Conservation (phyloP, 2,888 invertebrate species). For the Nomada flava region DNA sequence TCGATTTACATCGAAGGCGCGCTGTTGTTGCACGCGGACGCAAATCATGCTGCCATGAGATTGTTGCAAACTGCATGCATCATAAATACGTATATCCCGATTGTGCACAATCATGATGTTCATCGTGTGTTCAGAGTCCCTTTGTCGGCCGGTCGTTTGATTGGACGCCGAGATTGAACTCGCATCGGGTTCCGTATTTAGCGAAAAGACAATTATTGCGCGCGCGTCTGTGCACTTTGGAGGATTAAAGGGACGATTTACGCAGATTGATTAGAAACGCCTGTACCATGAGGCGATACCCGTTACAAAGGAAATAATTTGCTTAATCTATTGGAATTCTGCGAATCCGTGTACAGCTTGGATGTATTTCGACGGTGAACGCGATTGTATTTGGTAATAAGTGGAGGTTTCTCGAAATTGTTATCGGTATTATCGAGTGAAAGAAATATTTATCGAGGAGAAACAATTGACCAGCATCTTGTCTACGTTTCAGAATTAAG, state of each 20-base stretch:
- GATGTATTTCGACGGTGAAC: too few species aligned
- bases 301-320: not conserved
- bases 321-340: not conserved
- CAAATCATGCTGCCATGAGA: constrained; percentile 38
- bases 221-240: not conserved
- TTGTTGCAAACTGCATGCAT: constrained; percentile 61
- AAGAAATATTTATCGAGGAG: too few species aligned
- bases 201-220: constrained; percentile 32
- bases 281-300: too few species aligned
- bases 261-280: constrained; percentile 13
- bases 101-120: constrained; percentile 37
- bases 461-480: not conserved
- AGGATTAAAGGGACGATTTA: constrained; percentile 9
- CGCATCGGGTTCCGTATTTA: constrained; percentile 43
- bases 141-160: constrained; percentile 61
- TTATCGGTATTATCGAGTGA: not conserved
- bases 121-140: constrained; percentile 31
- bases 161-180: constrained; percentile 58
- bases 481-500: not conserved
- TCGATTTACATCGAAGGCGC: constrained; percentile 49
- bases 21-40: constrained; percentile 9
- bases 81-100: constrained; percentile 51
- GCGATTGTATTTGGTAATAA: not conserved
- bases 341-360: not conserved
- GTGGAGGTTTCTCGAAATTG: not conserved